phyloP scores from a whole-genome alignment of 2,113 vertebrate species.

The Aphyosemion australe region DNA sequence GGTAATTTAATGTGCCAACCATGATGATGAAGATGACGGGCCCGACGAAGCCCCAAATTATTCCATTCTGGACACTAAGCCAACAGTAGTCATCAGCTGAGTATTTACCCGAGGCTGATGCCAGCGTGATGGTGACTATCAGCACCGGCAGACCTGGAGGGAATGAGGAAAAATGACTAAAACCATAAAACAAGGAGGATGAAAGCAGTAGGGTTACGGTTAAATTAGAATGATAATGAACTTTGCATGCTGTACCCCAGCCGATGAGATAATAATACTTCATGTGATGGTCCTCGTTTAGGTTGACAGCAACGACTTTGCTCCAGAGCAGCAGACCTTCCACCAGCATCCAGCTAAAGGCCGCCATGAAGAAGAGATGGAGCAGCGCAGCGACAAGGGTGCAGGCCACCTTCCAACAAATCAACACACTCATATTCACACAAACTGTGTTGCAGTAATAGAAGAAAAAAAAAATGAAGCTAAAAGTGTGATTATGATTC shows the following conservation, averaged over 20 bases:
- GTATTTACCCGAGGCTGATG: conserved; percentile 80
- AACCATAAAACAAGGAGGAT: background rate
- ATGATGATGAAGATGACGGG: conserved; percentile 84
- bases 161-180: background rate
- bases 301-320: conserved; percentile 84
- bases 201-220: too few species aligned
- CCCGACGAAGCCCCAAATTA: conserved; percentile 83
- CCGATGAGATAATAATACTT: conserved; percentile 86
- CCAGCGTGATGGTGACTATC: conserved; percentile 82
- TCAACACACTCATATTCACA: background rate
- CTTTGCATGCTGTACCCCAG: conserved; percentile 76
- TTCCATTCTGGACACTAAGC: conserved; percentile 82
- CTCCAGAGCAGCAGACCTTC: conserved; percentile 87
- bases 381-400: conserved; percentile 81
- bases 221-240: background rate
- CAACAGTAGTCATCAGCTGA: conserved; percentile 79
- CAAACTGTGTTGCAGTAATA: background rate
- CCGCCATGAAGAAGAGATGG: conserved; percentile 85
- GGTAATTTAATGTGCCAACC: conserved; percentile 56
- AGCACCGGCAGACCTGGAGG: conserved; percentile 79
- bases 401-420: conserved; percentile 76
- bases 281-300: conserved; percentile 82
- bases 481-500: too few species aligned
- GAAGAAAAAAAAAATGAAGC: too few species aligned
- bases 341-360: conserved; percentile 85